Percentiles rank a stretch among this genome's conserved stretches.
phyloP scores from a whole-genome alignment of 1,140 invertebrate genomes.

The Papilio glaucus region DNA sequence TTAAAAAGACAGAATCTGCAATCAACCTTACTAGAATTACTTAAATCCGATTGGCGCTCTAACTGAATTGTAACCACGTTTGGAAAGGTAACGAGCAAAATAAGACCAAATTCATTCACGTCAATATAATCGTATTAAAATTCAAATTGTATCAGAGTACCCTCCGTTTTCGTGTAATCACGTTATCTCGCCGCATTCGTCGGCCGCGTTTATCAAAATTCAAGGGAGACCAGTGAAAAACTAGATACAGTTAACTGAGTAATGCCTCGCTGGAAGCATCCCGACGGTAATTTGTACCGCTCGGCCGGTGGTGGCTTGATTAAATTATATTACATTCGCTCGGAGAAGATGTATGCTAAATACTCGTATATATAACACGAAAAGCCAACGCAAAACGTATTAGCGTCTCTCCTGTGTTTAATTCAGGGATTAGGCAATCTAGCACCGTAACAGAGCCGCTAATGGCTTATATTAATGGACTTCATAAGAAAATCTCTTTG shows the following conservation, averaged over 20 bases:
- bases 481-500: constrained; percentile 37
- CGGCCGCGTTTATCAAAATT: constrained; percentile 18
- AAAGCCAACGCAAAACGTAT: not conserved
- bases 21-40: too few species aligned
- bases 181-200: not conserved
- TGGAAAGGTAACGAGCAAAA: not conserved
- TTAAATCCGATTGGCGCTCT: too few species aligned
- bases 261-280: constrained; percentile 8
- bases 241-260: constrained; percentile 18
- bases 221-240: constrained; percentile 9
- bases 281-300: constrained; percentile 17
- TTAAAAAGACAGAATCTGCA: too few species aligned
- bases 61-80: not conserved
- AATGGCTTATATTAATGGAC: constrained; percentile 32
- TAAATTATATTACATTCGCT: constrained; percentile 7
- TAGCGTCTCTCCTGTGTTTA: constrained; percentile 26
- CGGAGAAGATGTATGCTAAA: constrained; percentile 10
- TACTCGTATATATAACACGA: not conserved
- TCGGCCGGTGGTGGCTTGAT: constrained; percentile 12
- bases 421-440: constrained; percentile 36
- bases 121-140: constrained; percentile 10
- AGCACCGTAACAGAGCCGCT: constrained; percentile 28
- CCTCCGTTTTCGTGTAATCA: constrained; percentile 6
- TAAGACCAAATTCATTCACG: not conserved
- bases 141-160: constrained; percentile 16